Evolutionary conservation across 2,888 invertebrate genomes (phyloP).

Genomic region (Idaea straminata): DNA sequence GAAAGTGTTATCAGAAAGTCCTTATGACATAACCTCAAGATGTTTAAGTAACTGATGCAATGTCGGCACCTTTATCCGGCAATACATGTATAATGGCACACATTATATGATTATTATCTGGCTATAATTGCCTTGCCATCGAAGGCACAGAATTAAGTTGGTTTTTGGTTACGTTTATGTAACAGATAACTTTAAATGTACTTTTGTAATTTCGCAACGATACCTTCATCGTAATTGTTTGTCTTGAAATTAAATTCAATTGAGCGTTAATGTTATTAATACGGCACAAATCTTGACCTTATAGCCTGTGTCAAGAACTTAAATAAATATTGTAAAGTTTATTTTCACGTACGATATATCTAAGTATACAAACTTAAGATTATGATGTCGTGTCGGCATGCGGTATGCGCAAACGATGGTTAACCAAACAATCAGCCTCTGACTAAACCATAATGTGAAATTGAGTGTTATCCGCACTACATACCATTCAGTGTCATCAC

Average conservation of each 20-base stretch:
- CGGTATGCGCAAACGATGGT: background rate
- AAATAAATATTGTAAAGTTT: background rate
- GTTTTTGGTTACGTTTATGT: background rate
- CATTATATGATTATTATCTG: background rate
- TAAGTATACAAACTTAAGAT: background rate
- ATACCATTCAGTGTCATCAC: constrained; percentile 17
- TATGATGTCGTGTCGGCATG: background rate
- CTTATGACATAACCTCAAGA: background rate
- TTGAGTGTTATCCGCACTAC: constrained; percentile 5
- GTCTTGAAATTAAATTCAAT: background rate
- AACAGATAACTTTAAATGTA: background rate
- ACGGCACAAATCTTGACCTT: background rate
- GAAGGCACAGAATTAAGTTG: background rate
- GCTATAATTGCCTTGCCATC: background rate
- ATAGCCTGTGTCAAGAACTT: background rate
- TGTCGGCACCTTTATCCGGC: background rate
- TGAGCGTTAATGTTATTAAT: background rate
- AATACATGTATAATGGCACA: background rate
- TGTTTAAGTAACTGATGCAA: background rate
- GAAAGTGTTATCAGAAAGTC: background rate
- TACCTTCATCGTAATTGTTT: background rate
- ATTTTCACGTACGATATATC: background rate
- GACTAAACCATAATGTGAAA: background rate
- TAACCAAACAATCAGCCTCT: background rate
- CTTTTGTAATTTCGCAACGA: background rate